Conservation (phyloP, 2,888 invertebrate genomes). For the Anticlea derivata region DNA sequence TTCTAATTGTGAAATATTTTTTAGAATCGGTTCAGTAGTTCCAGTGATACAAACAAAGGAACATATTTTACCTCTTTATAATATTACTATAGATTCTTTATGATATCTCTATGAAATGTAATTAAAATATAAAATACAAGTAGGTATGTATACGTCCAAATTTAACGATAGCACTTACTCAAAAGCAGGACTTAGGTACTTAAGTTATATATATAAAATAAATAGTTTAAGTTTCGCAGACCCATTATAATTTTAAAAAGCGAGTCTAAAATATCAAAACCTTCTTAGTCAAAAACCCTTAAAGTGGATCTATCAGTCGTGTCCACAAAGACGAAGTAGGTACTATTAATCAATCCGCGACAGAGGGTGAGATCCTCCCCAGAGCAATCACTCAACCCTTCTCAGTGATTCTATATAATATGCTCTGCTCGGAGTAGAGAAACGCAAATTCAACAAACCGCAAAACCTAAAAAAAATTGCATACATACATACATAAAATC, state of each 20-base stretch:
- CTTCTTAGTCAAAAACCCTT: neutral
- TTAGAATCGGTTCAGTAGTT: too few relatives aligned
- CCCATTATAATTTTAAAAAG: neutral
- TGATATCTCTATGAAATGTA: too few relatives aligned
- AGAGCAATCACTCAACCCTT: constrained; percentile 9
- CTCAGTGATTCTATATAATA: constrained; percentile 7
- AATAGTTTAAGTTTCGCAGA: neutral
- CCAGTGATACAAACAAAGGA: too few relatives aligned
- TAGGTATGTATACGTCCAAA: too few relatives aligned
- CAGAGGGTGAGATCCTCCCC: constrained; percentile 1
- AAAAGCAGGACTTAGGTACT: too few relatives aligned
- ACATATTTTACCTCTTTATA: too few relatives aligned
- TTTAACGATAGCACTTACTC: too few relatives aligned
- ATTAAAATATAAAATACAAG: too few relatives aligned
- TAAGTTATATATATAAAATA: neutral
- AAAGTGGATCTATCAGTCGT: constrained; percentile 6
- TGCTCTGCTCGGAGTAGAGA: neutral
- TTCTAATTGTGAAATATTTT: too few relatives aligned
- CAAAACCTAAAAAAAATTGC: neutral
- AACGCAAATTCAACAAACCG: neutral
- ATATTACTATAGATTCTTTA: too few relatives aligned
- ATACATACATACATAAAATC: too few relatives aligned
- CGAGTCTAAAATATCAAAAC: constrained; percentile 4
- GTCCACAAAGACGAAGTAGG: constrained; percentile 3
- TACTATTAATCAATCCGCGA: constrained; percentile 17